Percentiles rank a stretch among this genome's conserved stretches.
Conservation (phyloP, 2,888 invertebrate genomes). For the Lasioglossum malachurum region DNA sequence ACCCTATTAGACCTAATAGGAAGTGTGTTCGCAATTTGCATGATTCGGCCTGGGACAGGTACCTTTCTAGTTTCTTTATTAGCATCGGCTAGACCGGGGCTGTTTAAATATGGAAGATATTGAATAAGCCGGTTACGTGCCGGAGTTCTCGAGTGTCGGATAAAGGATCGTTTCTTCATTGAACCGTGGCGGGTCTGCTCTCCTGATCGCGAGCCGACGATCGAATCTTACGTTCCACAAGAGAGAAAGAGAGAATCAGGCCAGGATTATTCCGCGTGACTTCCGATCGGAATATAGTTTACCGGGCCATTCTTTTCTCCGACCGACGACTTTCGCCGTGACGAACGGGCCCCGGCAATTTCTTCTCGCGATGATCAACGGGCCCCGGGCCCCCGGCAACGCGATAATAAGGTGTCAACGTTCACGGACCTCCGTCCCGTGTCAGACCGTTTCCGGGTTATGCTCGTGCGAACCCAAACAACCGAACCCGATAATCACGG, state of each 20-base stretch:
- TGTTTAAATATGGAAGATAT: constrained; percentile 61
- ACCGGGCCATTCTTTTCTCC: constrained; percentile 69
- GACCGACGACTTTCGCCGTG: constrained; percentile 69
- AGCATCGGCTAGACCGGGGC: constrained; percentile 24
- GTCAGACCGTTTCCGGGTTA: constrained; percentile 78
- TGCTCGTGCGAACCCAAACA: constrained; percentile 69
- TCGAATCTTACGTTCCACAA: constrained; percentile 56
- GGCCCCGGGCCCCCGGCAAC: constrained; percentile 67
- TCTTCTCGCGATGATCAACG: constrained; percentile 63
- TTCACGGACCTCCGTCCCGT: constrained; percentile 72
- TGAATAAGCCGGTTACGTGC: constrained; percentile 61
- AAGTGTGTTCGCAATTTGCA: constrained; percentile 15
- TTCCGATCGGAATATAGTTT: constrained; percentile 73
- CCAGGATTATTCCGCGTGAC: constrained; percentile 73
- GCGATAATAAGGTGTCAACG: constrained; percentile 82
- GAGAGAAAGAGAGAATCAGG: constrained; percentile 36
- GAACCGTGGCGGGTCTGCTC: constrained; percentile 61
- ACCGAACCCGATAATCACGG: constrained; percentile 16
- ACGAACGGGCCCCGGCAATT: constrained; percentile 50
- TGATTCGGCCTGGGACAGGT: not conserved
- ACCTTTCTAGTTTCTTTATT: constrained; percentile 52
- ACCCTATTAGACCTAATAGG: constrained; percentile 11
- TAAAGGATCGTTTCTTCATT: constrained; percentile 69
- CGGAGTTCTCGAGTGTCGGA: constrained; percentile 44
- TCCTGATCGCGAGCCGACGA: constrained; percentile 53